Percentiles rank a stretch among this genome's conserved stretches.
Conservation (phyloP, 2,797 vertebrate species). For the Lindbergichthys nudifrons region DNA sequence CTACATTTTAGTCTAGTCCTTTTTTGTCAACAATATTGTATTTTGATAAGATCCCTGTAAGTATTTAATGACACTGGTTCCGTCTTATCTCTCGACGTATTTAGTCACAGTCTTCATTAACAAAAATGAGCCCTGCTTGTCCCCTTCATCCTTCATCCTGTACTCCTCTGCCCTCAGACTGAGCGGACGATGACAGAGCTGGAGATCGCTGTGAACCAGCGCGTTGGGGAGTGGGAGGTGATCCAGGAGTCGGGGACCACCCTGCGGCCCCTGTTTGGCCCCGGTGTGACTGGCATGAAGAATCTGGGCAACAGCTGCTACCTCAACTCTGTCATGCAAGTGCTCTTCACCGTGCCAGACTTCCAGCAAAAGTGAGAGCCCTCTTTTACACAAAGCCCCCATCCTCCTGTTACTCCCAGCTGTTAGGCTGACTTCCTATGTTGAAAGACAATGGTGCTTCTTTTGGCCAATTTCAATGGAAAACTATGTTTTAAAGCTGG, state of each 20-base stretch:
- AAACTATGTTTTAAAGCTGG: not conserved
- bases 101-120: too few relatives aligned
- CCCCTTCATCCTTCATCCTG: not conserved
- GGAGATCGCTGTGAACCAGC: slow-evolving; percentile 99
- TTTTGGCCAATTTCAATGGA: not conserved
- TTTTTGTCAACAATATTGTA: too few relatives aligned
- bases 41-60: too few relatives aligned
- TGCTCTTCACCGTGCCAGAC: slow-evolving; percentile 98
- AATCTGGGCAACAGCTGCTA: slow-evolving; percentile 99
- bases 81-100: too few relatives aligned
- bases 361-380: slow-evolving; percentile 94
- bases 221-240: slow-evolving; percentile 98
- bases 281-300: slow-evolving; percentile 95
- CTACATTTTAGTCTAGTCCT: too few relatives aligned
- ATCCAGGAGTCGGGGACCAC: slow-evolving; percentile 97
- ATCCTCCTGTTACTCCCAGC: not conserved
- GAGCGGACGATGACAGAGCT: slow-evolving; percentile 98
- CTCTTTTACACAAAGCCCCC: not conserved
- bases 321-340: slow-evolving; percentile 99
- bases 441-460: not conserved
- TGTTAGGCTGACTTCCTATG: too few relatives aligned
- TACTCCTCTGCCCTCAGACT: slow-evolving; percentile 82
- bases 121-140: too few relatives aligned
- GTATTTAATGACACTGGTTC: too few relatives aligned
- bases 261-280: slow-evolving; percentile 92